Base-by-base conservation (phyloP, 2,888 invertebrate genomes). In the Serrognathus titanus region DNA sequence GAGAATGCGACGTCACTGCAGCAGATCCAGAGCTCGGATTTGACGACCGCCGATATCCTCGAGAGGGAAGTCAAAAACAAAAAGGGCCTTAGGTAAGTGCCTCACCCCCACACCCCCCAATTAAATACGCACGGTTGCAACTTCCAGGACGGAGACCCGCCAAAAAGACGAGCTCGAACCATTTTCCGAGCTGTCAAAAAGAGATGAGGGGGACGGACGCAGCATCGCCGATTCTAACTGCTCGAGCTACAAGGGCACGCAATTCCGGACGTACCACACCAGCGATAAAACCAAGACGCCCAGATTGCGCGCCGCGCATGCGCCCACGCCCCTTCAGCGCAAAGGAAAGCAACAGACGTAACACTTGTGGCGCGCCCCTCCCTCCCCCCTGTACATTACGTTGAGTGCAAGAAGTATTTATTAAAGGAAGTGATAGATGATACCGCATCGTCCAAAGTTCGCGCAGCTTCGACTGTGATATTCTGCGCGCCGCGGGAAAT, bases 161-260 rank as follows among this genome's bases (percentile, higher is more conserved):
- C 68, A 66, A 60, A 74, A 69, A 63, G 74, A 71, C 39, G 66
- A 59, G 68, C 78, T 79, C 1, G 78, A 80, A 11, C 81, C 79
- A 45, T 89, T 88, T 71, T 86, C 86, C 2, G 89, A 89, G 66
- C 81, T 94, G 55, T 90, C 90, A 6, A 82, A 91, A 37, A 82
- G 94, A 49, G 94, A 94, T 66, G 94, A 94, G 75, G 95, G 94
- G 0, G 95, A 95, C 67, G 95, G 95, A 0, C 82, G 94, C 55
- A 94, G 93, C 57, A 92, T 94, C 56, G 94, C 94, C 0, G 94
- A 94, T 72, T 94, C 93, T 0, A 92, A 93, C 71, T 94, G 89
- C 57, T 88, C 88, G 54, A 81, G 82, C 64, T 75, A 76, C 63
- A 77, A 77, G 58, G 60, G 55, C 16, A 70, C 71, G 2, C 72